Evolutionary conservation across 2,888 invertebrate genomes (phyloP).

Genomic region (Cosmia trapezina): DNA sequence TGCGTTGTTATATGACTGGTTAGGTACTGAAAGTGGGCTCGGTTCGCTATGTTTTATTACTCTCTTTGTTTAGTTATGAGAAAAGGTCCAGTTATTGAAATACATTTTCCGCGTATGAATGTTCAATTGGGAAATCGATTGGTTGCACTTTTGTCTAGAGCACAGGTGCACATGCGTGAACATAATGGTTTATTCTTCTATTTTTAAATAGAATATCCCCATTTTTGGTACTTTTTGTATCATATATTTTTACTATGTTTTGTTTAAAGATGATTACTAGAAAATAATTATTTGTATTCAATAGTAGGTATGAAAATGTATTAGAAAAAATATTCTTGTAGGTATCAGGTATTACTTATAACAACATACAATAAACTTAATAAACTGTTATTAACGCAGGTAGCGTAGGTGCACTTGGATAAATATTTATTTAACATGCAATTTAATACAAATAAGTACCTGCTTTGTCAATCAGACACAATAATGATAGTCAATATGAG

Average conservation of each 20-base stretch:
- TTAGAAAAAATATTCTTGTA: background rate
- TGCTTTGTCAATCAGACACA: background rate
- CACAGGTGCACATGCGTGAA: conserved; percentile 43
- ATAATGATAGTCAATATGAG: background rate
- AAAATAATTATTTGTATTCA: background rate
- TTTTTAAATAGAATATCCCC: background rate
- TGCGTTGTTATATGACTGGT: background rate
- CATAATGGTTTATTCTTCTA: background rate
- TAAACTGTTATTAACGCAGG: background rate
- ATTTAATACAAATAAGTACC: background rate
- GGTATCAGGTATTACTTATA: background rate
- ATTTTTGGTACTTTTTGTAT: background rate
- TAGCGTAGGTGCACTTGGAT: background rate
- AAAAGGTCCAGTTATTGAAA: conserved; percentile 55
- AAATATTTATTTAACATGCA: conserved; percentile 8
- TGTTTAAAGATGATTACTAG: background rate
- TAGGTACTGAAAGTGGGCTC: background rate
- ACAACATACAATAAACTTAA: background rate
- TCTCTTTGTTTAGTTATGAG: conserved; percentile 71
- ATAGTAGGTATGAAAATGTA: background rate
- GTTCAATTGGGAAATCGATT: conserved; percentile 54
- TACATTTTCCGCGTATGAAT: conserved; percentile 53
- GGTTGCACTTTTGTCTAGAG: conserved; percentile 42
- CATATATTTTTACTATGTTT: conserved; percentile 10
- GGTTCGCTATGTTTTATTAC: conserved; percentile 62